These are phyloP conservation scores for Odontocolon sp. DNA, from an alignment of 2,888 invertebrate genomes.

Conservation along the genomic window DNA sequence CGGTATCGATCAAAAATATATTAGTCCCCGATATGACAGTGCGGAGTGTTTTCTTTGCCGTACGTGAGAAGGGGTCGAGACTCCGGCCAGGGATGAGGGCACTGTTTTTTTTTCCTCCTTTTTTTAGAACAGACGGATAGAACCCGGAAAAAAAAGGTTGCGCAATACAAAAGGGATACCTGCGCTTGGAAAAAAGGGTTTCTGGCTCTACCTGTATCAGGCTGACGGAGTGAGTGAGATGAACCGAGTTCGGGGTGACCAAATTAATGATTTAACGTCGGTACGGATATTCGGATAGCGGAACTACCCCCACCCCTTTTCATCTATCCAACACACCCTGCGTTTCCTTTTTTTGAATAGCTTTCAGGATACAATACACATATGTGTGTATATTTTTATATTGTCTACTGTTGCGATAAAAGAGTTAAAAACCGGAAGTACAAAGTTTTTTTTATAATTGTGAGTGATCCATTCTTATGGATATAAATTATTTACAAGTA, in stretches of 20 bases:
- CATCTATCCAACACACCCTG: conserved; percentile 60
- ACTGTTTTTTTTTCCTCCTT: conserved; percentile 56
- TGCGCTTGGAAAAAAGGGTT: conserved; percentile 74
- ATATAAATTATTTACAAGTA: too few relatives aligned
- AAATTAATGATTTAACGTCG: conserved; percentile 81
- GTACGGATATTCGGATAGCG: conserved; percentile 72
- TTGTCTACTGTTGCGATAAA: conserved; percentile 14
- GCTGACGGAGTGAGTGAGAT: conserved; percentile 57
- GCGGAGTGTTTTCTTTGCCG: conserved; percentile 78
- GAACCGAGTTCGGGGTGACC: conserved; percentile 64
- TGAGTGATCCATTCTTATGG: too few relatives aligned
- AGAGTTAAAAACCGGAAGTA: not conserved
- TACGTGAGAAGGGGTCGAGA: conserved; percentile 64
- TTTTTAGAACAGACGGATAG: conserved; percentile 54
- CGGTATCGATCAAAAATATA: conserved; percentile 81
- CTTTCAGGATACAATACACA: conserved; percentile 16
- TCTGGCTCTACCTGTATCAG: conserved; percentile 73
- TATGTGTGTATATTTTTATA: conserved; percentile 28
- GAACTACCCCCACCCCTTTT: conserved; percentile 61
- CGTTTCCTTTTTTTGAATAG: conserved; percentile 39
- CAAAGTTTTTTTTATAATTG: not conserved
- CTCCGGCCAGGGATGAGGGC: conserved; percentile 58
- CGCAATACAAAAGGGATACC: conserved; percentile 74
- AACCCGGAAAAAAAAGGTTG: conserved; percentile 58
- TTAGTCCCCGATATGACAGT: conserved; percentile 80